Evolutionary conservation across 2,113 vertebrate genomes (phyloP).

Genomic region (Geococcyx californianus): DNA sequence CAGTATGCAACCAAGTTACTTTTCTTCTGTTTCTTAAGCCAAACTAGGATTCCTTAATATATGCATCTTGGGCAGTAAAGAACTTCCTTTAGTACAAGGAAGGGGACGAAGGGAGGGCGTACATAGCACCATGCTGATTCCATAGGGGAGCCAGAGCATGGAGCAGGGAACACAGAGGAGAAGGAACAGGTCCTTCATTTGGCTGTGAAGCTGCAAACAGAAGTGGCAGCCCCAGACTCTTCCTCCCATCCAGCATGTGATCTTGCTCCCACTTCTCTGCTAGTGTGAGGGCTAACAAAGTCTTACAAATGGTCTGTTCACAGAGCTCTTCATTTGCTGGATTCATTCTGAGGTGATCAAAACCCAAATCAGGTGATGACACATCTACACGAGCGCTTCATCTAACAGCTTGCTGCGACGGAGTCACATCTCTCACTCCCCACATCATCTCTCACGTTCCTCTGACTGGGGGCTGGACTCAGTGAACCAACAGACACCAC

Average conservation of each 20-base stretch:
- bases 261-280: not conserved
- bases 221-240: slow-evolving; percentile 22
- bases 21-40: not conserved
- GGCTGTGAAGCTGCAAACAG: slow-evolving; percentile 33
- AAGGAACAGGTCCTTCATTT: not conserved
- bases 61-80: not conserved
- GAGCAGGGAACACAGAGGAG: slow-evolving; percentile 5
- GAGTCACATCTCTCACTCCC: not conserved
- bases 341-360: not conserved
- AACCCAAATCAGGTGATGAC: not conserved
- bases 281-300: not conserved
- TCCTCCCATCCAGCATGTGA: not conserved
- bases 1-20: not conserved
- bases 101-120: not conserved
- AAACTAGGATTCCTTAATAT: slow-evolving; percentile 2
- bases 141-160: not conserved
- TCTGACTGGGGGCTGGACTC: not conserved
- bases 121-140: not conserved
- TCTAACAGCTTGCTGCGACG: not conserved
- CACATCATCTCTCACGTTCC: not conserved
- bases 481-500: not conserved
- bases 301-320: not conserved
- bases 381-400: not conserved
- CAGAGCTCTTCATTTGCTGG: not conserved
- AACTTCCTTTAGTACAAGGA: not conserved